Percentiles rank a stretch among this genome's conserved stretches.
Conservation (phyloP, 2,113 vertebrate species). For the Antechinus stuartii region DNA sequence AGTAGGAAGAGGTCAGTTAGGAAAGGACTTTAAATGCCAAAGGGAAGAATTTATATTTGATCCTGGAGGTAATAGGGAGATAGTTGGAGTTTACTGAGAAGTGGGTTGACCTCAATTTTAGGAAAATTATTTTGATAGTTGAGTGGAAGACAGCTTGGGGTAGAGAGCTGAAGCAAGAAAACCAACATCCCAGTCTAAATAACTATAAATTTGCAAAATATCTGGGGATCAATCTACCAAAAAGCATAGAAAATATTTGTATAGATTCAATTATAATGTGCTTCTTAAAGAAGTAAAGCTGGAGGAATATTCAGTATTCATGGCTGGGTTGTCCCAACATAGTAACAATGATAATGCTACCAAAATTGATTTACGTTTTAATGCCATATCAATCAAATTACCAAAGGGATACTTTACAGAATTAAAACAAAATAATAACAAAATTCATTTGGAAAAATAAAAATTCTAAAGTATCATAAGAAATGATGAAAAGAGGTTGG, state of each 20-base stretch:
- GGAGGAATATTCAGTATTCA: background rate
- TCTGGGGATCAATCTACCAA: no score
- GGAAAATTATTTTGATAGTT: background rate
- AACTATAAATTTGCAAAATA: background rate
- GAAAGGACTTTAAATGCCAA: no score
- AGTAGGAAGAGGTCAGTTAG: background rate
- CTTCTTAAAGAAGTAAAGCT: background rate
- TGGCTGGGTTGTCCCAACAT: background rate
- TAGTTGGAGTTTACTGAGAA: background rate
- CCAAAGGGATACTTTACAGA: background rate
- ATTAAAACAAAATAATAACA: background rate
- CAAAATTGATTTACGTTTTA: no score
- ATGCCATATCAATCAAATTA: no score
- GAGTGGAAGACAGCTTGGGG: background rate
- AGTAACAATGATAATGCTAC: background rate
- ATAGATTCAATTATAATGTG: background rate
- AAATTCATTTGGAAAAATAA: background rate
- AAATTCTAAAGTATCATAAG: background rate
- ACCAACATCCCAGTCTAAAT: background rate
- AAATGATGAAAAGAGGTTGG: background rate
- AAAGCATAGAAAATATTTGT: background rate
- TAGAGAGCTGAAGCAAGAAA: background rate
- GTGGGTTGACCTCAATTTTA: background rate
- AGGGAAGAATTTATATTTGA: background rate
- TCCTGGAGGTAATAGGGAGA: background rate